These are phyloP conservation scores for Silvanus unidentatus DNA, from an alignment of 2,888 invertebrate species.

Conservation along the genomic window DNA sequence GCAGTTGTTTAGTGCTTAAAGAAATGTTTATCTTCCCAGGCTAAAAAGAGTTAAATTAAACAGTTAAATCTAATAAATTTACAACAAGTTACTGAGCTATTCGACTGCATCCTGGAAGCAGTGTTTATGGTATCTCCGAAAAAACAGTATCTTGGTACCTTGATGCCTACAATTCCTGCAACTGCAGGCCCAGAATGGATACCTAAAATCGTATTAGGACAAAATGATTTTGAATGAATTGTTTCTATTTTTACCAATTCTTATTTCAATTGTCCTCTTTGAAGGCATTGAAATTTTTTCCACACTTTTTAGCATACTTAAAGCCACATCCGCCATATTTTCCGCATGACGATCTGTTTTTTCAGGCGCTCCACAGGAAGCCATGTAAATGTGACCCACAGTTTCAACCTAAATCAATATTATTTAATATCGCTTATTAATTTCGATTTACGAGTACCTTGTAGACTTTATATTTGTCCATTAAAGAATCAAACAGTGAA, in stretches of 20 bases:
- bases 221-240: constrained; percentile 5
- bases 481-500: constrained; percentile 72
- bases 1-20: constrained; percentile 59
- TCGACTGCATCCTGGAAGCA: constrained; percentile 82
- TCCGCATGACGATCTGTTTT: constrained; percentile 65
- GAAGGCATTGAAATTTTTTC: constrained; percentile 55
- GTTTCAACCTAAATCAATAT: constrained; percentile 70
- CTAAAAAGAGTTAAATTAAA: constrained; percentile 40
- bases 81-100: constrained; percentile 50
- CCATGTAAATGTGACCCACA: constrained; percentile 83
- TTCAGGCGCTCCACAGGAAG: constrained; percentile 82
- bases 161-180: constrained; percentile 79
- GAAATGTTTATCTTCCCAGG: constrained; percentile 74
- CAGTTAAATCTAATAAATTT: background rate
- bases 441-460: constrained; percentile 60
- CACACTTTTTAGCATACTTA: constrained; percentile 65
- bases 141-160: constrained; percentile 80
- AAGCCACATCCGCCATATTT: constrained; percentile 68
- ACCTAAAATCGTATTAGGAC: constrained; percentile 44
- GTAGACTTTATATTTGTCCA: constrained; percentile 77
- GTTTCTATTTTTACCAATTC: constrained; percentile 50
- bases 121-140: constrained; percentile 91
- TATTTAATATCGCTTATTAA: too few species aligned
- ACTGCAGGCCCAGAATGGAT: constrained; percentile 85
- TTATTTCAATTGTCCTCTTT: constrained; percentile 52